phyloP scores from a whole-genome alignment of 1,140 invertebrate genomes.

The Ips nitidus region DNA sequence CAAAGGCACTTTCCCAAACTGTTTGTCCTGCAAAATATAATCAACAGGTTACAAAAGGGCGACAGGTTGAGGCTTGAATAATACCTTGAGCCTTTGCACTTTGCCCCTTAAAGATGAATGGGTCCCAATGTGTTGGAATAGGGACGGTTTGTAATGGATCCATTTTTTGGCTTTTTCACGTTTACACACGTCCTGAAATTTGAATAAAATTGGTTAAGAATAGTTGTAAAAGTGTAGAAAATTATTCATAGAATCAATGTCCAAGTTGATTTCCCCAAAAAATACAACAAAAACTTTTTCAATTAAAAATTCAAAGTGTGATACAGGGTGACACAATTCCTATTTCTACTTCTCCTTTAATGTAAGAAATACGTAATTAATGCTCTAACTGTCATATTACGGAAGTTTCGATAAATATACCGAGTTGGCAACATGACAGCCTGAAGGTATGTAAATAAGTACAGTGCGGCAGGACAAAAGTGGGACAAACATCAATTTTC shows the following conservation, averaged over 20 bases:
- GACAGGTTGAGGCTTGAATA: neutral
- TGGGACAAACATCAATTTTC: too few species aligned
- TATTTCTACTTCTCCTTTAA: too few species aligned
- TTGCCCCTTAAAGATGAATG: conserved; percentile 96
- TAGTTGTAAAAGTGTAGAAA: neutral
- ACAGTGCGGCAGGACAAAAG: too few species aligned
- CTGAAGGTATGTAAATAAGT: too few species aligned
- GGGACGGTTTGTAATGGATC: conserved; percentile 86
- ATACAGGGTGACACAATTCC: too few species aligned
- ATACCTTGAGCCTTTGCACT: conserved; percentile 93
- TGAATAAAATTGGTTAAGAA: conserved; percentile 32
- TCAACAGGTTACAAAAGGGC: neutral
- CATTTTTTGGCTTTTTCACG: conserved; percentile 78
- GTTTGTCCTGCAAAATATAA: conserved; percentile 70
- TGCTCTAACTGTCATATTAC: too few species aligned
- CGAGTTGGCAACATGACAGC: too few species aligned
- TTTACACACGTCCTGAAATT: conserved; percentile 81
- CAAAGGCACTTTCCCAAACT: conserved; percentile 85
- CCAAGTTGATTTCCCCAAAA: neutral
- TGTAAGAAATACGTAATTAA: too few species aligned
- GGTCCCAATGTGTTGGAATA: conserved; percentile 95
- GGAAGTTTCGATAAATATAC: too few species aligned
- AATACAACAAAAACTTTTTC: too few species aligned
- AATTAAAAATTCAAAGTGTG: too few species aligned
- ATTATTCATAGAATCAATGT: neutral